A percentile compares a stretch with the other conserved stretches of the same genome.
These are phyloP conservation scores for Electrona antarctica DNA, from an alignment of 2,113 vertebrate genomes.

Conservation along the genomic window DNA sequence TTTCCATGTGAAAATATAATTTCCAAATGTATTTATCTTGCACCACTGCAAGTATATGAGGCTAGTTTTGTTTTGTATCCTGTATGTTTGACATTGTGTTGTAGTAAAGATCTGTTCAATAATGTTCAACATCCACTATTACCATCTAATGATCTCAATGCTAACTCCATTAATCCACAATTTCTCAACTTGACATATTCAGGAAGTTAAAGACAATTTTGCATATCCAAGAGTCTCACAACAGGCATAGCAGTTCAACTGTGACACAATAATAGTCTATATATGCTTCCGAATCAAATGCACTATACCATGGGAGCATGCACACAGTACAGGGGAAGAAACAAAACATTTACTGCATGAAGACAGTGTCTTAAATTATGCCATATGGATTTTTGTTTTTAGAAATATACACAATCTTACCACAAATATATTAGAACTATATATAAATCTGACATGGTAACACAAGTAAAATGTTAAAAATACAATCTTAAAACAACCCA, in stretches of 20 bases:
- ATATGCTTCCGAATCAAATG: conserved; percentile 66
- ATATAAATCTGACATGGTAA: conserved; percentile 51
- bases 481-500: conserved; percentile 74
- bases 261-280: conserved; percentile 39
- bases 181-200: conserved; percentile 32
- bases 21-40: conserved; percentile 52
- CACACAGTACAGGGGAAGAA: conserved; percentile 62
- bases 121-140: neutral
- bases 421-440: conserved; percentile 70
- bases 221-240: conserved; percentile 61
- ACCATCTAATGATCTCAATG: neutral
- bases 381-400: conserved; percentile 39
- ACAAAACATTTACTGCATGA: conserved; percentile 26
- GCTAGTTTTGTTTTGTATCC: neutral
- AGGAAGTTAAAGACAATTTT: conserved; percentile 22
- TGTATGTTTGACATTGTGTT: neutral
- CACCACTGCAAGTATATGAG: conserved; percentile 41
- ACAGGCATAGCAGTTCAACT: conserved; percentile 39
- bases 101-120: conserved; percentile 4
- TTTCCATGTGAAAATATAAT: neutral
- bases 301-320: conserved; percentile 68
- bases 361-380: conserved; percentile 75
- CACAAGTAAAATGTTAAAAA: conserved; percentile 62
- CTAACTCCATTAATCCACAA: conserved; percentile 24
- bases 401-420: conserved; percentile 71